Evolutionary conservation across 2,113 vertebrate species (phyloP), one percentile per base, ranked within the genome.

Genomic region (Sceloporus tristichus): DNA sequence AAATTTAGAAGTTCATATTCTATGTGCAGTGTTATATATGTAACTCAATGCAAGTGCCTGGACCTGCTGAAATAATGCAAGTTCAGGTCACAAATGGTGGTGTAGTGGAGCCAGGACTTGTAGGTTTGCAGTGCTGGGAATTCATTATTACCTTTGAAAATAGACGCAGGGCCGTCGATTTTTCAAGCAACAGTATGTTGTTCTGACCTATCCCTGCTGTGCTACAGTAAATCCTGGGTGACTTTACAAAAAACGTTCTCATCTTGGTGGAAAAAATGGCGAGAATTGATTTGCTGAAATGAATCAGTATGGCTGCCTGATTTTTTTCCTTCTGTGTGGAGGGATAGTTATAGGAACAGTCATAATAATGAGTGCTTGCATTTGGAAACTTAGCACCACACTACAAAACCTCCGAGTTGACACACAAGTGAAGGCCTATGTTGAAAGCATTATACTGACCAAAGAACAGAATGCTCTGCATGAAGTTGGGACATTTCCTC

Each of bases 401-500:
- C 34, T 34, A 34, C 34, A 34, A 48, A 48, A 23, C 65, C 21
- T 23, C 21, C 23, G 16, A 66, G 21, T 66, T 66, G 68, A 70
- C 68, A 70, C 68, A 70, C 68, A 70, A 3, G 18, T 34, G 59
- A n/a, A 79, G 78, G n/a, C 14, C 54, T 62, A 19, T 62, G 84
- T 75, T 85, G 73, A 85, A 85, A 75, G 54, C 18, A 59, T 19
- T 1, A 13, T 53, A 23, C 6, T 40, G 62, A 3, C 19, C 34
- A 75, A 76, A 29, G 27, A 83, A 29, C 14, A 21, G 7, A 10
- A 23, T 59, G n/a, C 11, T 40, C 5, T 14, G 19, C 48, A 29
- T n/a, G 19, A 56, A 48, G 34, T 74, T 84, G 82, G 27, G 82
- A 74, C 48, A 59, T 27, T 84, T 84, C 82, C 82, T 84, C n/a